Evolutionary conservation across 1,140 invertebrate species (phyloP).

Genomic region (Andrena cerasifolii): DNA sequence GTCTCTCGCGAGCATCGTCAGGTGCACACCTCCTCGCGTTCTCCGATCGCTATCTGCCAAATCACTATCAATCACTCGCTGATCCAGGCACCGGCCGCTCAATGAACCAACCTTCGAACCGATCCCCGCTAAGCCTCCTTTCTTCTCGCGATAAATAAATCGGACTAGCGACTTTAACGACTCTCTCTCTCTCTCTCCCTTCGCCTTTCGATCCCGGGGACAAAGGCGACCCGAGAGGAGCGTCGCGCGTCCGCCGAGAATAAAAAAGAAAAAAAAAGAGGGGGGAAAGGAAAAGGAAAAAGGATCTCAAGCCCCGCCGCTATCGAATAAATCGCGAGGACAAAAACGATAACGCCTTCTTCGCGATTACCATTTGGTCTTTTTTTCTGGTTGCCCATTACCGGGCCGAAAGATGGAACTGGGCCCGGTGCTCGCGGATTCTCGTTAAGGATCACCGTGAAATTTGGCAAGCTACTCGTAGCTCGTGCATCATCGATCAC

Average conservation of each 20-base stretch:
- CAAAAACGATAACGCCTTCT: conserved; percentile 8
- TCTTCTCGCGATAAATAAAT: conserved; percentile 67
- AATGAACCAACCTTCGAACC: conserved; percentile 54
- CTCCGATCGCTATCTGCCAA: conserved; percentile 74
- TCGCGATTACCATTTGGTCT: conserved; percentile 8
- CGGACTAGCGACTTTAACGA: conserved; percentile 64
- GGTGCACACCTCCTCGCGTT: conserved; percentile 56
- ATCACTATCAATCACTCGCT: conserved; percentile 74
- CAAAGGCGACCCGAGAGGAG: background rate
- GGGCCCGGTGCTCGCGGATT: background rate
- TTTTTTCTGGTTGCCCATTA: background rate
- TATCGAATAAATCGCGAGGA: background rate
- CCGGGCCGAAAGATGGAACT: background rate
- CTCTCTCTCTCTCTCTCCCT: background rate
- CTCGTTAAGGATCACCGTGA: conserved; percentile 39
- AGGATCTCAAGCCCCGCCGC: background rate
- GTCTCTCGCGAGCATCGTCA: conserved; percentile 49
- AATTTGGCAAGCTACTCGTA: conserved; percentile 25
- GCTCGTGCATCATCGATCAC: conserved; percentile 61
- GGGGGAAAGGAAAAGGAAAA: background rate
- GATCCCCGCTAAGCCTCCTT: conserved; percentile 61
- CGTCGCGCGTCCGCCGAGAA: background rate
- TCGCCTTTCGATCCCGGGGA: background rate
- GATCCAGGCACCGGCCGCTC: conserved; percentile 66
- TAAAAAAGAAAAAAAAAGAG: background rate